phyloP scores from a whole-genome alignment of 2,888 invertebrate species.

The Tetheella fluctuosa region DNA sequence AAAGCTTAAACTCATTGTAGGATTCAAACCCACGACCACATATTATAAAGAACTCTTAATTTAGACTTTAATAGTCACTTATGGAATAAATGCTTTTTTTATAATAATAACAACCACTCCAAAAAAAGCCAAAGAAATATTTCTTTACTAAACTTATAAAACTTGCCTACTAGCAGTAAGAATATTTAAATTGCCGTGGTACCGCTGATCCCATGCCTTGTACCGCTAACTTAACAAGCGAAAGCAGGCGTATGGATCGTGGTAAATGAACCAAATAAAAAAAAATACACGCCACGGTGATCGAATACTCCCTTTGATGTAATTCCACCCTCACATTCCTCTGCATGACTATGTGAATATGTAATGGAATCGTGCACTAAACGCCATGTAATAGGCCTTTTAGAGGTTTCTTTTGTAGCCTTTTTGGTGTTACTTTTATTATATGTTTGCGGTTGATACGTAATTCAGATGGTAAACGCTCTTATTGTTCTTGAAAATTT shows the following conservation, averaged over 20 bases:
- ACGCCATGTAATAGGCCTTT: slow-evolving; percentile 61
- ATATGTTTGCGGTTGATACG: slow-evolving; percentile 14
- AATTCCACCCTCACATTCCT: slow-evolving; percentile 47
- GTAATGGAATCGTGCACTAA: slow-evolving; percentile 67
- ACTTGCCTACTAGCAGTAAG: neutral
- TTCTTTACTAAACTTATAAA: too few relatives aligned
- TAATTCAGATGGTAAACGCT: neutral
- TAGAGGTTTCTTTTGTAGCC: slow-evolving; percentile 39
- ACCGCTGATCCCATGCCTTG: slow-evolving; percentile 19
- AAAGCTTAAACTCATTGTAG: too few relatives aligned
- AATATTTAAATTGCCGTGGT: neutral
- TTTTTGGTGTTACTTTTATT: slow-evolving; percentile 29
- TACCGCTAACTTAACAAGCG: slow-evolving; percentile 30
- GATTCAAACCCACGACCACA: too few relatives aligned
- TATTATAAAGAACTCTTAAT: too few relatives aligned
- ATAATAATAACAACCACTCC: too few relatives aligned
- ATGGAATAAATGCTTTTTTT: too few relatives aligned
- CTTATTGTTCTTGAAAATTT: neutral
- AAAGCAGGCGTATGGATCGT: slow-evolving; percentile 58
- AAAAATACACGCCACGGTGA: slow-evolving; percentile 62
- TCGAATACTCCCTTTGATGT: slow-evolving; percentile 72
- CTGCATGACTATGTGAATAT: slow-evolving; percentile 72
- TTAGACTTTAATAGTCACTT: too few relatives aligned
- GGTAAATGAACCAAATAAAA: slow-evolving; percentile 75
- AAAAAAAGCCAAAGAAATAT: too few relatives aligned